A percentile compares a stretch with the other conserved stretches of the same genome.
Conservation (phyloP, 2,888 invertebrate species). For the Melanophora roralis region DNA sequence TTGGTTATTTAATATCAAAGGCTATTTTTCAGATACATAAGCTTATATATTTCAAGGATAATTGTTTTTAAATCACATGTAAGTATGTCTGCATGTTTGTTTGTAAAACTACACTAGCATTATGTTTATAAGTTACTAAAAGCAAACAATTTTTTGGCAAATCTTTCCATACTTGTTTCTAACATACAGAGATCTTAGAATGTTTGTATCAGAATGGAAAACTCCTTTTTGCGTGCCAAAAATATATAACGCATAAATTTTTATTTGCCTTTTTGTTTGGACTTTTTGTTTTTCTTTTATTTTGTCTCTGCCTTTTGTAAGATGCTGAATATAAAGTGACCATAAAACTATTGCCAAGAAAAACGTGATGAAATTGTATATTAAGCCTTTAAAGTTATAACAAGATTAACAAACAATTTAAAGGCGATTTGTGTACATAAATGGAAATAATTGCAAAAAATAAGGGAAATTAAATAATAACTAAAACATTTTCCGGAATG, state of each 20-base stretch:
- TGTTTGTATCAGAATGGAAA: not conserved
- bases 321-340: not conserved
- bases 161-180: constrained; percentile 13
- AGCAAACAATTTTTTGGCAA: constrained; percentile 43
- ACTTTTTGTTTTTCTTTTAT: not conserved
- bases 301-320: not conserved
- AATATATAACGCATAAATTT: constrained; percentile 17
- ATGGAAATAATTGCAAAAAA: too few species aligned
- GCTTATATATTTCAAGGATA: constrained; percentile 43
- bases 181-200: not conserved
- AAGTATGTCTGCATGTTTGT: not conserved
- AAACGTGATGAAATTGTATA: constrained; percentile 38
- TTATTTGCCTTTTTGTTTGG: not conserved
- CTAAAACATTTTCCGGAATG: too few species aligned
- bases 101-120: not conserved
- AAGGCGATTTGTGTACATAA: constrained; percentile 1
- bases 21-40: constrained; percentile 38
- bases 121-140: constrained; percentile 3
- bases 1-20: constrained; percentile 47
- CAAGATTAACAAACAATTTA: constrained; percentile 13
- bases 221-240: not conserved
- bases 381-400: not conserved
- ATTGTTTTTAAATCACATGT: constrained; percentile 31
- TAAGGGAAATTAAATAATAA: too few species aligned
- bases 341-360: constrained; percentile 1